Evolutionary conservation across 2,797 vertebrate species (phyloP).

Genomic region (Leptatherina wallacei): DNA sequence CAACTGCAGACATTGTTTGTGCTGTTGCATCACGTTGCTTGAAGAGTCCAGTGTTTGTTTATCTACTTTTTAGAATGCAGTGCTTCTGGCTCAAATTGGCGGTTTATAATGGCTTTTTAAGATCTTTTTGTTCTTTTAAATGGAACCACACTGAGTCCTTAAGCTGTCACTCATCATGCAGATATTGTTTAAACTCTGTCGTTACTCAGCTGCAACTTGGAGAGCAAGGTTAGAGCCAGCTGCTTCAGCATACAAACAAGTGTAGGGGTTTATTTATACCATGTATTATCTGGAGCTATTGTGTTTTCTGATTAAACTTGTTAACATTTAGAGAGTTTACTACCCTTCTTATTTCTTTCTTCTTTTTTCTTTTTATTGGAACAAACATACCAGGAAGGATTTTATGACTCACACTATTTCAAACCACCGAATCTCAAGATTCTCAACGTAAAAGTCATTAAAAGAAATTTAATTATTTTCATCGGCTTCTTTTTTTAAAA

Average conservation of each 20-base stretch:
- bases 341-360: background rate
- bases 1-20: constrained; percentile 7
- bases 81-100: constrained; percentile 4
- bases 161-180: constrained; percentile 2
- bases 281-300: background rate
- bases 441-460: background rate
- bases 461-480: background rate
- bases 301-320: background rate
- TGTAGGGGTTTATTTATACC: background rate
- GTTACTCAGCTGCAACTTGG: background rate
- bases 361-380: too few species aligned
- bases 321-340: constrained; percentile 7
- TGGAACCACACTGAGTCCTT: background rate
- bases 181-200: constrained; percentile 6
- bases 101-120: constrained; percentile 23
- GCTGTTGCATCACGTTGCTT: constrained; percentile 20
- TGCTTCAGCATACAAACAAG: background rate
- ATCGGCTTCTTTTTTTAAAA: too few species aligned
- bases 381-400: background rate
- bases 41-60: constrained; percentile 2
- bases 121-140: constrained; percentile 6
- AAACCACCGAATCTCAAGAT: background rate
- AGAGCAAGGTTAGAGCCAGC: background rate
- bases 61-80: constrained; percentile 17
- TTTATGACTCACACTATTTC: background rate